A percentile compares a stretch with the other conserved stretches of the same genome.
Evolutionary conservation across 2,797 vertebrate genomes (phyloP).

Genomic region (Cyclura pinguis): DNA sequence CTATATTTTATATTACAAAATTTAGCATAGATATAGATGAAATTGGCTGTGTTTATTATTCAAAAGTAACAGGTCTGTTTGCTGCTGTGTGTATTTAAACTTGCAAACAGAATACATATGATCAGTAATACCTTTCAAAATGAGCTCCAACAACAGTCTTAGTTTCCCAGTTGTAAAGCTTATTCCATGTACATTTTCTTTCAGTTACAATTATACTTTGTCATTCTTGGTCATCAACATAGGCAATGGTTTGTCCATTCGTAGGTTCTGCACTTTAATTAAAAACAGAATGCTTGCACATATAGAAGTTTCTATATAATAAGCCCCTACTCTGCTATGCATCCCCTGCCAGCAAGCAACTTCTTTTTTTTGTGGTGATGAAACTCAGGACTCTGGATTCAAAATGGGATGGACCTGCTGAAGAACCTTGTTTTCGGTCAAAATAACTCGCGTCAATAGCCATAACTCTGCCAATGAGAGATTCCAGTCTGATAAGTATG

Average conservation of each 20-base stretch:
- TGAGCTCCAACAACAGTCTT: conserved; percentile 8
- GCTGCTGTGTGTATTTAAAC: background rate
- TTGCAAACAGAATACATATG: conserved; percentile 17
- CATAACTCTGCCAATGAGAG: accelerated
- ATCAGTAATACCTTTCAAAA: conserved; percentile 19
- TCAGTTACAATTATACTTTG: conserved; percentile 3
- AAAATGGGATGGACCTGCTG: background rate
- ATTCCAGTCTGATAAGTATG: too few relatives aligned
- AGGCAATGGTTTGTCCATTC: background rate
- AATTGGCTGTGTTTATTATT: too few relatives aligned
- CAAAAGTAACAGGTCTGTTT: background rate
- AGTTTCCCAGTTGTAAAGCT: background rate
- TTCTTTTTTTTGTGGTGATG: background rate
- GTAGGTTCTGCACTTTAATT: conserved; percentile 26
- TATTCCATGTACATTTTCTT: background rate
- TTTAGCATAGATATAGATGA: too few relatives aligned
- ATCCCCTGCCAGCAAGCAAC: background rate
- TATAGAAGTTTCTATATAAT: conserved; percentile 33
- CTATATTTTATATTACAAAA: background rate
- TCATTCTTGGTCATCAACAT: background rate
- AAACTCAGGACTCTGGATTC: background rate
- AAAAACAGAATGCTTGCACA: background rate
- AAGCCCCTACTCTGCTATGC: background rate
- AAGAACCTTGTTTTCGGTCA: background rate
- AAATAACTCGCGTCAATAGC: accelerated